Base-by-base conservation (phyloP, 2,888 invertebrate genomes). In the Watsonalla cultraria region DNA sequence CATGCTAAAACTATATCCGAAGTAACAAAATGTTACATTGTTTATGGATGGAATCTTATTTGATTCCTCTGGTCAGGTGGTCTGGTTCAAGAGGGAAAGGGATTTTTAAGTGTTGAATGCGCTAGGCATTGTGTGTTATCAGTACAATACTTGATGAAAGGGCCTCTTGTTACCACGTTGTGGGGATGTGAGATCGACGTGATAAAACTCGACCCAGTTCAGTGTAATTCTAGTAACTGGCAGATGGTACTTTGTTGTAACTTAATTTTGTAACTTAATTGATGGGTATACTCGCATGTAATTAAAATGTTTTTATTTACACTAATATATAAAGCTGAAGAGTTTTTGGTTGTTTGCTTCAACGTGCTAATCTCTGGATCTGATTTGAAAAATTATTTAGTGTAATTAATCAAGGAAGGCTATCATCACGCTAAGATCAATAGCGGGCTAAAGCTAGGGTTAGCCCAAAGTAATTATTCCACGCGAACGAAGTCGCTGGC, bases 11-110 rank as follows among this genome's bases (percentile, higher is more conserved):
- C 0, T 7, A 7, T 6, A 8, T 15, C 24, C 5, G 33, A 24
- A 7, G 11, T 0, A 15, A 24, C 6, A 11, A 34, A 47, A n/a
- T n/a, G n/a, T 46, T 35, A 37, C 49, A 49, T 15, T 37, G 37
- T 49, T 15, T 49, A 15, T 49, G 49, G 15, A 14, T 37, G n/a
- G 0, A 14, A 8, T 7, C 49, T 49, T 15, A 37, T 0, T 37
- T 65, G 58, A 63, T 59, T 66, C 69, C 70, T 68, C 68, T 59
- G 69, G 70, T 72, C 74, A 78, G 78, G 78, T 80, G 77, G 76
- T 72, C 73, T 65, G 56, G 62, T 64, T 67, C 60, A 72, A 72
- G 74, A 72, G 71, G 72, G 77, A 72, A 71, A 70, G 67, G 66
- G 62, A 60, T 66, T 72, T 66, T 68, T 60, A 59, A 66, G 63